phyloP scores from a whole-genome alignment of 2,888 invertebrate genomes.

The Acanthosepion esculentum region DNA sequence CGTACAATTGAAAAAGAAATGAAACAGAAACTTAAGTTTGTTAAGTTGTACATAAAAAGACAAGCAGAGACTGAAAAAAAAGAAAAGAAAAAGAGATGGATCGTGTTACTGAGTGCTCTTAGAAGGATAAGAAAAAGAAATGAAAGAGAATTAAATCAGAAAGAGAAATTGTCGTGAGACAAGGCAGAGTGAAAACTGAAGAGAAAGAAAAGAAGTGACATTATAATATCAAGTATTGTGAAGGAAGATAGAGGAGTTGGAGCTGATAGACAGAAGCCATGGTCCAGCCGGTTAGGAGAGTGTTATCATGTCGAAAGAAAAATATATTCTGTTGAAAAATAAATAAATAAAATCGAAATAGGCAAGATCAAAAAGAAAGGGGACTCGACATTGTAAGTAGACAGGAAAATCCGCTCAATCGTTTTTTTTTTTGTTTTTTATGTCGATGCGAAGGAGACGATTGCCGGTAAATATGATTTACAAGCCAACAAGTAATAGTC shows the following conservation, averaged over 20 bases:
- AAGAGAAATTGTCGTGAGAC: background rate
- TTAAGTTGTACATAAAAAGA: background rate
- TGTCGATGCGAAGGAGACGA: background rate
- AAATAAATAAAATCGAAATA: background rate
- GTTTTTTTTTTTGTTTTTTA: background rate
- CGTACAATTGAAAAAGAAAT: background rate
- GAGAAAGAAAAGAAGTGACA: too few relatives aligned
- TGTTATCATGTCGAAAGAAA: background rate
- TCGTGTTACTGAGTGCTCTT: background rate
- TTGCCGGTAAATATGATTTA: background rate
- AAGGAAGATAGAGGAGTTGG: background rate
- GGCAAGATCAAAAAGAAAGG: background rate
- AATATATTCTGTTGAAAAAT: conserved; percentile 15
- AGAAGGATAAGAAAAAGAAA: background rate
- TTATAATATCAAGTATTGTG: too few relatives aligned
- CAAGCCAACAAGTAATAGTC: background rate
- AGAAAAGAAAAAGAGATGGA: background rate
- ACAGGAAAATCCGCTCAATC: background rate
- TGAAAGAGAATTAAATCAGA: background rate
- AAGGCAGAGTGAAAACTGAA: too few relatives aligned
- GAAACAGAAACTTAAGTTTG: background rate
- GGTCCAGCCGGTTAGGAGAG: background rate
- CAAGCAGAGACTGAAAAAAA: background rate
- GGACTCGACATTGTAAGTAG: background rate
- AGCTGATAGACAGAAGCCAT: background rate